Base-by-base conservation (phyloP, 1,140 invertebrate species). In the Euborellia annulipes region DNA sequence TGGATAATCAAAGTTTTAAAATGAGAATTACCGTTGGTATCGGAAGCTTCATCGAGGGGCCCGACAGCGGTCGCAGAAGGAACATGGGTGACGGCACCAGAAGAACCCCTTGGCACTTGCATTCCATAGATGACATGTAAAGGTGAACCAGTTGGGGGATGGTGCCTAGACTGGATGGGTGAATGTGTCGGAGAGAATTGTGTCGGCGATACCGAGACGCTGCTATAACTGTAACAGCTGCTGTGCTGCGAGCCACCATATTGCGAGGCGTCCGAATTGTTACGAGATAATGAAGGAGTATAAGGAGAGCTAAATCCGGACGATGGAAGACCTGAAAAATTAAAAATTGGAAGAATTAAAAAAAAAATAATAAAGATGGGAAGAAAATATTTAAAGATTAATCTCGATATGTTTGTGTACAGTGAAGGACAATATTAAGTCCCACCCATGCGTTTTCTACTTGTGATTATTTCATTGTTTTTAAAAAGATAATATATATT, bases 201-300 rank as follows among this genome's bases (percentile, higher is more conserved):
- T 14, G 67, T 68, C 11, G 69, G 69, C 21, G 69, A 69, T 18
- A 70, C 68, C 11, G 67, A 68, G 36, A 69, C 67, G 20, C 68
- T 71, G 56, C 75, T 71, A 59, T 82, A 81, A 36, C 81, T 84
- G 65, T 85, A 85, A 45, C 75, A 82, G 57, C 70, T 72, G 48
- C 75, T 77, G 55, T 88, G 83, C 45, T 66, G 62, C 3, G 64
- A 66, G 30, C 65, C 64, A 16, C 64, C 64, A 52, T 66, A 66
- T 53, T 69, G 68, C 36, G 85, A 89, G 1, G 87, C 87, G 55
- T 91, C 87, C 44, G 84, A 88, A 64, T 90, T 91, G 62, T 89
- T 90, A 21, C 87, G 72, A 17, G 82, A 84, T 50, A 90, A 63
- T 11, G 81, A 82, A 16, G 86, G 85, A 19, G 85, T 89, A 48